Percentiles rank a stretch among this genome's conserved stretches.
These are phyloP conservation scores for Pelosia muscerda DNA, from an alignment of 2,888 invertebrate genomes.

Conservation along the genomic window DNA sequence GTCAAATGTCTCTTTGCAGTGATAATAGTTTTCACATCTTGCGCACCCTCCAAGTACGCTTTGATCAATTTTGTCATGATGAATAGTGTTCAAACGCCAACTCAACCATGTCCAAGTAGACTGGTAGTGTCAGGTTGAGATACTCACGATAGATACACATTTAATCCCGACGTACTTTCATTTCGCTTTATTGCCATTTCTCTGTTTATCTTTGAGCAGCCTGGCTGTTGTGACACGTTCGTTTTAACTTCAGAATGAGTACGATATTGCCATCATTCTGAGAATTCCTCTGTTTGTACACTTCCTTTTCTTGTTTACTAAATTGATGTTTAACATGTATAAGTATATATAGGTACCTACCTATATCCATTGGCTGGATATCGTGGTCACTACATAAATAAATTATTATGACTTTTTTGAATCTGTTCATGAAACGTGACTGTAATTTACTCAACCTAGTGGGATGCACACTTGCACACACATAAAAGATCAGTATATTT, in stretches of 20 bases:
- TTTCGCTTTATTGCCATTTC: not conserved
- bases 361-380: too few relatives aligned
- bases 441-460: too few relatives aligned
- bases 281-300: not conserved
- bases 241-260: conserved; percentile 4
- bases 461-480: too few relatives aligned
- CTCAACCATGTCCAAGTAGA: not conserved
- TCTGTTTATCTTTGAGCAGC: not conserved
- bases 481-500: too few relatives aligned
- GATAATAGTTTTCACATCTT: too few relatives aligned
- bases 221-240: not conserved
- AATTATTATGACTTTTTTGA: not conserved
- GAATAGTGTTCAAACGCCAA: not conserved
- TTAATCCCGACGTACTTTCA: not conserved
- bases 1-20: too few relatives aligned
- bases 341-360: too few relatives aligned
- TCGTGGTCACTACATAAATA: not conserved
- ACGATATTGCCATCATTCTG: not conserved
- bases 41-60: too few relatives aligned
- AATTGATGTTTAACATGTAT: not conserved
- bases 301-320: not conserved
- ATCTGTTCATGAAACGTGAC: not conserved
- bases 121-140: not conserved
- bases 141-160: not conserved
- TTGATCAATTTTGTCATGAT: too few relatives aligned